Evolutionary conservation across 2,797 vertebrate genomes (phyloP), one percentile per base, ranked within the genome.

Genomic region (Threskiornis aethiopicus): DNA sequence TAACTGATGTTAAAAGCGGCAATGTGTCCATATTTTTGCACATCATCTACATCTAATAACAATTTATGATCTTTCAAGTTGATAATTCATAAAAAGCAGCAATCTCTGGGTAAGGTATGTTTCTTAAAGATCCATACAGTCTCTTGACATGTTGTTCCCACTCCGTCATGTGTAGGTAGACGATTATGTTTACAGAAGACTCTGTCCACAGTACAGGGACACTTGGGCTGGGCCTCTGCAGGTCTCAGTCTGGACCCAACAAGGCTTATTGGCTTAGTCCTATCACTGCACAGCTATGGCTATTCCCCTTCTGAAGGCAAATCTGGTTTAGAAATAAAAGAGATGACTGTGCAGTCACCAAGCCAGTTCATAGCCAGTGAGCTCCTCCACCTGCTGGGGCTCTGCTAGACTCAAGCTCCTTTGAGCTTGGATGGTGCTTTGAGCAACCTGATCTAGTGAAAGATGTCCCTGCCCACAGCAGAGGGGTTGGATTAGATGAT

Each of bases 401-500:
- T 39, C 31, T 41, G 41, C 22, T 15, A 59, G 31, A 17, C 41
- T 79, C 31, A n/a, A 47, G 55, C 5, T 35, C 21, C 54, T 64
- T 26, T 44, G 49, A n/a, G 39, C 0, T 1, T 39, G n/a, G 47
- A 61, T 6, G 20, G 9, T 4, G 8, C 55, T 84, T 76, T 31
- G 46, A 78, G n/a, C 6, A 70, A 62, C 5, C 24, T 46, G 26
- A 25, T 47, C 21, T 31, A 67, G 14, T 16, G 16, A 3, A 82
- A 76, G 21, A 29, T 13, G 37, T 35, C 10, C 47, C 44, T 70
- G 20, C 20, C 12, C 8, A 35, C 1, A 8, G 44, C 15, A 66
- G 10, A 3, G 6, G 1, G 2, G 1, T 10, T 2, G 4, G 61
- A 52, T 41, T 41, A 41, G 41, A 41, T 41, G 41, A 41, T 28